These are phyloP conservation scores for Agonopterix heracliana DNA, from an alignment of 2,888 invertebrate genomes.

Conservation along the genomic window DNA sequence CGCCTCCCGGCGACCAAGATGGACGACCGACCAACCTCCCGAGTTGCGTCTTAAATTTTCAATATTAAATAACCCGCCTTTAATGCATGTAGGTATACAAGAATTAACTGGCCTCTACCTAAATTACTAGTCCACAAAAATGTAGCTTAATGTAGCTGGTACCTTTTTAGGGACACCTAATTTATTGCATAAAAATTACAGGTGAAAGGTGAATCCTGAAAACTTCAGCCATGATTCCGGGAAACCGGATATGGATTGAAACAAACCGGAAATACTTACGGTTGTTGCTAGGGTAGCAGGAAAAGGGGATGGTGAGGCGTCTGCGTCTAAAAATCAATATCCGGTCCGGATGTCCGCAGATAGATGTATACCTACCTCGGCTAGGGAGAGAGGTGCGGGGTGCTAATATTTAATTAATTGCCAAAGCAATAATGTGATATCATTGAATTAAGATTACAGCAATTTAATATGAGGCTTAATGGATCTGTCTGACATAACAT, in stretches of 20 bases:
- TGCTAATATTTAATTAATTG: background rate
- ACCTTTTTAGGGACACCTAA: background rate
- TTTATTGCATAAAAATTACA: background rate
- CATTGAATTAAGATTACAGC: too few species aligned
- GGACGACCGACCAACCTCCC: constrained; percentile 18
- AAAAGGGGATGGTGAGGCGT: constrained; percentile 16
- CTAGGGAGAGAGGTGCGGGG: background rate
- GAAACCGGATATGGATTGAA: constrained; percentile 22
- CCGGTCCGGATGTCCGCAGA: constrained; percentile 23
- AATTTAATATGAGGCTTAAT: too few species aligned
- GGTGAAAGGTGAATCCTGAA: too few species aligned
- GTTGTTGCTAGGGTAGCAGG: constrained; percentile 36
- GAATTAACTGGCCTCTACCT: background rate
- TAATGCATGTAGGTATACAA: too few species aligned
- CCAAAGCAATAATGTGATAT: background rate
- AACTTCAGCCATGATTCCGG: constrained; percentile 3
- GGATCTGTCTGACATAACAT: too few species aligned
- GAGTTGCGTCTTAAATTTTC: background rate
- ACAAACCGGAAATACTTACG: constrained; percentile 47
- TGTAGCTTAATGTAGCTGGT: too few species aligned
- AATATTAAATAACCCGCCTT: background rate
- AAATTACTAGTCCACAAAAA: too few species aligned
- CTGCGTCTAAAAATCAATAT: constrained; percentile 37
- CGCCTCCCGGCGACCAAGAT: constrained; percentile 39
- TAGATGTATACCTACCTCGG: background rate